phyloP scores from a whole-genome alignment of 2,797 vertebrate species.

The Sebastes hubbsi region DNA sequence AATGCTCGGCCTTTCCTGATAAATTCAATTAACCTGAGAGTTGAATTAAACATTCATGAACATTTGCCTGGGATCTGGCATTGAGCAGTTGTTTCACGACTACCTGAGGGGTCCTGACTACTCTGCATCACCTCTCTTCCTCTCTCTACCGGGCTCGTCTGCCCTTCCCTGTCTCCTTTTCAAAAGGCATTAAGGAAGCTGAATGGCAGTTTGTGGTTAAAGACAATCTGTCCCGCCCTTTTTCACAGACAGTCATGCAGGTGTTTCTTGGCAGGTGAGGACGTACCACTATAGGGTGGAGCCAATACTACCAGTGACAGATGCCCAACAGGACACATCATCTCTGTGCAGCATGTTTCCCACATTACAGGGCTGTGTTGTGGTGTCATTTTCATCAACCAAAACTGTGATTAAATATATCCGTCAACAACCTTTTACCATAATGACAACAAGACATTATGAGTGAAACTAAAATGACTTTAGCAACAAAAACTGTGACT shows the following conservation, averaged over 20 bases:
- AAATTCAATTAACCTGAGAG: conserved; percentile 48
- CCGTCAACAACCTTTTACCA: not conserved
- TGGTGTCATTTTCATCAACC: not conserved
- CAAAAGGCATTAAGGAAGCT: not conserved
- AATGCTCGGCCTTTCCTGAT: conserved; percentile 24
- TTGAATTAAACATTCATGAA: conserved; percentile 52
- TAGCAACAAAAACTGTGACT: too few species aligned
- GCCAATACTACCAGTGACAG: not conserved
- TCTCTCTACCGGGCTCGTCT: not conserved
- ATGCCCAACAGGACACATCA: not conserved
- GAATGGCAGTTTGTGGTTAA: conserved; percentile 7
- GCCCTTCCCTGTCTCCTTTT: not conserved
- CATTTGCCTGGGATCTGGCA: conserved; percentile 26
- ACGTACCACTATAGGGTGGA: not conserved
- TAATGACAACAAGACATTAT: not conserved
- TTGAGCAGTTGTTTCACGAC: conserved; percentile 31
- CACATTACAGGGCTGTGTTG: not conserved
- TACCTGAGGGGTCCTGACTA: conserved; percentile 33
- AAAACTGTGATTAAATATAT: not conserved
- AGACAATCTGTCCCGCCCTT: conserved; percentile 1
- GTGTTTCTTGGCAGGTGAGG: not conserved
- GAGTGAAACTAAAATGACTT: not conserved
- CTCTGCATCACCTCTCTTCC: conserved; percentile 8
- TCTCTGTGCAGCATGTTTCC: not conserved
- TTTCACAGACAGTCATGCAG: conserved; percentile 4